Evolutionary conservation across 2,888 invertebrate genomes (phyloP).

Genomic region (Trichogramma dendrolimi): DNA sequence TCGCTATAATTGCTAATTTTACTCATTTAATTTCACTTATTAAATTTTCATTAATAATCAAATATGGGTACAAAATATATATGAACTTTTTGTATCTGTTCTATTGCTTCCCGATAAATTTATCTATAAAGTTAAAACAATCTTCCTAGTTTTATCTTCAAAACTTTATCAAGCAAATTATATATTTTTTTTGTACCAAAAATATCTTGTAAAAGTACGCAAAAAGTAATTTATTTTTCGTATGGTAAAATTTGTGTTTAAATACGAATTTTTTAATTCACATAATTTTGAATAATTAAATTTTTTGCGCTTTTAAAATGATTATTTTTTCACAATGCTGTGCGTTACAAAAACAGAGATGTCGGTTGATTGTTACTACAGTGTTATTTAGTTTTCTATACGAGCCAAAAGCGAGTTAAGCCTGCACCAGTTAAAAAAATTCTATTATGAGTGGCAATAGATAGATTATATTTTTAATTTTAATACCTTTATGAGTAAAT

Average conservation of each 20-base stretch:
- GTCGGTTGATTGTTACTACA: slow-evolving; percentile 30
- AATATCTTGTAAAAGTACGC: not conserved
- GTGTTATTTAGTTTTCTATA: slow-evolving; percentile 31
- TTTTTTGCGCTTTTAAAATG: slow-evolving; percentile 6
- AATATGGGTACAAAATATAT: slow-evolving; percentile 24
- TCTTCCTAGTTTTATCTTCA: slow-evolving; percentile 8
- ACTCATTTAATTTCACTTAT: slow-evolving; percentile 28
- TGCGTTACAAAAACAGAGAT: slow-evolving; percentile 17
- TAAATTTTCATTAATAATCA: slow-evolving; percentile 16
- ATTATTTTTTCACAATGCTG: slow-evolving; percentile 13
- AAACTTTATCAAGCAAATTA: slow-evolving; percentile 13
- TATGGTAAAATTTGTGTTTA: not conserved
- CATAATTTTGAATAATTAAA: slow-evolving; percentile 3
- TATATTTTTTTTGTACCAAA: slow-evolving; percentile 29
- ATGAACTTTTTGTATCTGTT: slow-evolving; percentile 9
- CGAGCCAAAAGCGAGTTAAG: slow-evolving; percentile 9
- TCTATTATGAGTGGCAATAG: too few relatives aligned
- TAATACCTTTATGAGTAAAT: too few relatives aligned
- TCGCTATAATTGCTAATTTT: slow-evolving; percentile 32
- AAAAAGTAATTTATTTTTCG: too few relatives aligned
- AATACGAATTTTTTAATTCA: too few relatives aligned
- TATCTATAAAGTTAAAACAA: slow-evolving; percentile 6
- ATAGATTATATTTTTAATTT: too few relatives aligned
- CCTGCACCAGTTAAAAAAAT: too few relatives aligned
- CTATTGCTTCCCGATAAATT: slow-evolving; percentile 19